Conservation (phyloP, 1,140 invertebrate species). For the Drosophila leontia region DNA sequence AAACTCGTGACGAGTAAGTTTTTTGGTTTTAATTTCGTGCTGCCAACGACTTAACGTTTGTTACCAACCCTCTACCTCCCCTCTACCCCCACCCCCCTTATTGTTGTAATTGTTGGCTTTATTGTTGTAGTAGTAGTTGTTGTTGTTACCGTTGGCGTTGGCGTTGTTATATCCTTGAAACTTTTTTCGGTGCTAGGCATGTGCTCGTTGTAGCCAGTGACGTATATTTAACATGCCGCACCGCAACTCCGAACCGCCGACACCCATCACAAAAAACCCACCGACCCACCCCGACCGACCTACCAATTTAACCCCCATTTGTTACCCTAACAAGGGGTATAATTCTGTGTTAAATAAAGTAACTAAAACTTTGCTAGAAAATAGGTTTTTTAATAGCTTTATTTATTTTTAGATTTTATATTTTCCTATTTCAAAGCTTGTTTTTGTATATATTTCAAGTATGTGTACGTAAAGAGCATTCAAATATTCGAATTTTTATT, state of each 20-base stretch:
- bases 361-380: neutral
- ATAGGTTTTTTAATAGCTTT: too few species aligned
- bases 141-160: slow-evolving; percentile 40
- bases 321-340: slow-evolving; percentile 3
- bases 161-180: slow-evolving; percentile 75
- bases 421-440: too few species aligned
- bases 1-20: slow-evolving; percentile 28
- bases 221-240: slow-evolving; percentile 82
- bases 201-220: slow-evolving; percentile 77
- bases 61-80: neutral
- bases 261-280: slow-evolving; percentile 34
- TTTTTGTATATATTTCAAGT: too few species aligned
- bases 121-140: slow-evolving; percentile 11
- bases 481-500: neutral
- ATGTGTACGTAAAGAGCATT: neutral
- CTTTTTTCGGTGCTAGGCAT: slow-evolving; percentile 76
- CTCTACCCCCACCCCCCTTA: neutral
- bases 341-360: neutral
- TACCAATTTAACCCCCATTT: neutral
- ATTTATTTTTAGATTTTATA: too few species aligned
- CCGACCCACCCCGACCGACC: neutral
- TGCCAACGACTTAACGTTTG: slow-evolving; percentile 70
- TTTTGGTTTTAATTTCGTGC: slow-evolving; percentile 58
- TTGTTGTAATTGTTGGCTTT: slow-evolving; percentile 15
- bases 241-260: slow-evolving; percentile 69